Base-by-base conservation (phyloP, 2,888 invertebrate genomes). In the Sesia apiformis region DNA sequence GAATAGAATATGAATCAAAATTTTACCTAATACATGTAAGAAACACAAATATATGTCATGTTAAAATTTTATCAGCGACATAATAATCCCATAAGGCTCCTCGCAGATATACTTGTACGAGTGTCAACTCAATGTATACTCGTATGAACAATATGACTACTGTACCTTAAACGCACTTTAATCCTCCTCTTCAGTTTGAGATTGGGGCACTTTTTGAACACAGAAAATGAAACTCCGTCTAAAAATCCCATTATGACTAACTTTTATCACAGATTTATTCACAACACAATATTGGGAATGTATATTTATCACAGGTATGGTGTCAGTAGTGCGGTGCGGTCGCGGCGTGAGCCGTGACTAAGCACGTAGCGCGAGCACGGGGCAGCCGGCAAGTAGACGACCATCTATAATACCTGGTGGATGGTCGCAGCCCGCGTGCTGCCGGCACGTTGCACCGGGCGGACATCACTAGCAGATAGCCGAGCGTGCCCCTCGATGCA, bases 151-250 rank as follows among this genome's bases (percentile, higher is more conserved):
- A 23, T 23, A 23, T 23, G 23, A 23, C 1, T 23, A 23, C 23
- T 23, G 67, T 78, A 83, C 83, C 82, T 83, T 65, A 58, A 62
- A 58, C 71, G 65, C 39, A 55, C 53, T 58, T 70, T 72, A 56
- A 58, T 69, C 62, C 66, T 81, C 64, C 74, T 70, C 62, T 76
- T 82, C 6, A 81, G 54, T 65, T 77, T 82, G 42, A 86, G 68
- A 61, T 77, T 83, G 0, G 87, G 86, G 54, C 87, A 87, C 74
- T 78, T 85, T 75, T 82, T 87, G 62, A 86, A 85, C 67, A 87
- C 75, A 40, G 87, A 81, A 57, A 85, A 83, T 39, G 87, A 78
- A 50, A 84, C 70, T 61, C 74, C 72, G 55, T 72, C 70, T 49
- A 87, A 61, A 55, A 86, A 61, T 23, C 61, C 63, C 63, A 63